Base-by-base conservation (phyloP, 2,113 vertebrate species). In the Thalassoma bifasciatum region DNA sequence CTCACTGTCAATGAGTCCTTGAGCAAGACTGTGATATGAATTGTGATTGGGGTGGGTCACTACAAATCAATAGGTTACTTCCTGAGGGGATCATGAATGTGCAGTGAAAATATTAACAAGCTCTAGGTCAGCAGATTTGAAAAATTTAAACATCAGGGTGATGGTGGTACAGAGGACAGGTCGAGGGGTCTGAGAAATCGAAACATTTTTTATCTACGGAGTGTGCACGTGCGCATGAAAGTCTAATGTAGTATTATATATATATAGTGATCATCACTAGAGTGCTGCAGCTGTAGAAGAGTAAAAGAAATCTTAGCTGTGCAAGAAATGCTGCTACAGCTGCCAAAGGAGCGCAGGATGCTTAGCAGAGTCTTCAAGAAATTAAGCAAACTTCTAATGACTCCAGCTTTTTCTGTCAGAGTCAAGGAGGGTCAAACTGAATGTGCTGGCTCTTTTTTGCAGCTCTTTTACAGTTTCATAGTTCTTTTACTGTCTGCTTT, bases 51-150 rank as follows among this genome's bases (percentile, higher is more conserved):
- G 34, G n/a, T 49, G 46, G 42, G 59, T 72, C 53, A 52, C 12
- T 54, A 19, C 2, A 22, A 75, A 81, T 73, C 80, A 70, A 78
- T 81, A 58, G 59, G 47, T 59, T 4, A 19, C 44, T 52, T 81
- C 59, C 71, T 54, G 50, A 22, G 22, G 54, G 77, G 36, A 52
- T 37, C 19, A 2, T 5, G 40, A 63, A 59, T 44, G 51, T 14
- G 56, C 19, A 4, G 2, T 8, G 52, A 23, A 77, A 78, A 66
- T 59, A 68, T 66, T 62, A 71, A 83, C 51, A 53, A 72, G 66
- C 34, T 57, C 3, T 1, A 0, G 51, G 49, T 74, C 42, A 74
- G 7, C 58, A 47, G 13, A 62, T 44, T 42, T 66, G 23, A 71
- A 69, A 52, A 24, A 38, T 12, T 2, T 26, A 57, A 69, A 49